Evolutionary conservation across 1,140 invertebrate species (phyloP), one percentile per base, ranked within the genome.

Genomic region (Andrena cerasifolii): DNA sequence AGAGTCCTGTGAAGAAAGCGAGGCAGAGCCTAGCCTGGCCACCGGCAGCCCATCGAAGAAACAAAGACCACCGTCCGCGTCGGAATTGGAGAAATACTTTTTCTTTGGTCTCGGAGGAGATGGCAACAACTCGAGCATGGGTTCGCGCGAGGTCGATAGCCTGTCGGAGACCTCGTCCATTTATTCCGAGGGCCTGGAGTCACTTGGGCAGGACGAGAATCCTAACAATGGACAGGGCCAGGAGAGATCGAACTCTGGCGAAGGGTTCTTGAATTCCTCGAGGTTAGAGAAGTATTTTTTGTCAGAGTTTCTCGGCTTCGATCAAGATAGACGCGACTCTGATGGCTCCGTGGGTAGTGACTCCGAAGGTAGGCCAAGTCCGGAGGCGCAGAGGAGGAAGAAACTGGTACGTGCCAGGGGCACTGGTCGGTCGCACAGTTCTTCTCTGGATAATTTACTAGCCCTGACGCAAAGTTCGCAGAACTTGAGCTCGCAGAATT

Each of bases 1-100:
- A 92, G 98, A 98, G 90, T 98, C 97, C 77, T 98, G 97, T 88
- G 97, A 98, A 90, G 97, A 98, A 90, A 98, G 95, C 89, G 96
- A 96, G 91, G 95, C 95, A 56, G 96, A 96, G 86, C 94, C 93
- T 51, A 93, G 90, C 72, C 26, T 89, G 6, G 86, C 86, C 1
- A 68, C 88, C 0, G 92, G 92, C n/a, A 93, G 87, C 43, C 92
- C 92, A 1, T 88, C 84, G 36, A 93, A 93, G 84, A 95, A 94
- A 80, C 93, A 91, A 47, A 92, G 95, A 65, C 95, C 95, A 24
- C 93, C 94, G 40, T 96, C 95, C 1, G 95, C 96, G 0, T 97
- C 97, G 0, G 96, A 98, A 85, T 88, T 98, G 70, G 97, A 98
- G 89, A 98, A 98, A 89, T 98, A 98, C 89, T 98, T 98, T 92